Evolutionary conservation across 2,888 invertebrate species (phyloP).

Genomic region (Drosophila siamana): DNA sequence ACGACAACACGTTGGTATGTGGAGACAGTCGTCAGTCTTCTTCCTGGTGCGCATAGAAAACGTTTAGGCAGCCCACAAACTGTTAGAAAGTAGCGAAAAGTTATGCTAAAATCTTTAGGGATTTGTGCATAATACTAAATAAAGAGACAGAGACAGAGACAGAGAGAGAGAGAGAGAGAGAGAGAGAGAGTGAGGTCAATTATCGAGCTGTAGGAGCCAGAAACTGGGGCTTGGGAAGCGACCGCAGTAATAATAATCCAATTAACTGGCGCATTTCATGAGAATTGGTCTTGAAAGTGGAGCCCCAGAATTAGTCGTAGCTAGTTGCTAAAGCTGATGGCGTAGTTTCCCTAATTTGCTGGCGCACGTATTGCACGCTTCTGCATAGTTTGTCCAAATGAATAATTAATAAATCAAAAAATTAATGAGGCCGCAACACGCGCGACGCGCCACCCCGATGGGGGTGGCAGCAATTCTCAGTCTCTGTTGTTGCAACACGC

Average conservation of each 20-base stretch:
- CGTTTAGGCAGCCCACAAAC: neutral
- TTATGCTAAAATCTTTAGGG: neutral
- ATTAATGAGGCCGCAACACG: slow-evolving; percentile 80
- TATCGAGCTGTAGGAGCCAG: neutral
- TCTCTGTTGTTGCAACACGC: slow-evolving; percentile 58
- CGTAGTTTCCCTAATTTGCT: neutral
- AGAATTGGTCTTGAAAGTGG: slow-evolving; percentile 1
- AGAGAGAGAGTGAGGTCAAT: too few relatives aligned
- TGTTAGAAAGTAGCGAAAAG: neutral
- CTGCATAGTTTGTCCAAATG: slow-evolving; percentile 59
- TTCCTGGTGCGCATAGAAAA: neutral
- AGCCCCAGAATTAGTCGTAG: slow-evolving; percentile 2
- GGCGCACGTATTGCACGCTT: slow-evolving; percentile 43
- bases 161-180: too few relatives aligned
- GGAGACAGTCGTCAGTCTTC: neutral
- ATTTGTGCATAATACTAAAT: neutral
- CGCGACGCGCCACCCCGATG: slow-evolving; percentile 40
- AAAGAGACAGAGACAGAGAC: too few relatives aligned
- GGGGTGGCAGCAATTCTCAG: slow-evolving; percentile 2
- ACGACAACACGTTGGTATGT: neutral
- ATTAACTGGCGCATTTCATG: slow-evolving; percentile 25
- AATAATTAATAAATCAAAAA: slow-evolving; percentile 81
- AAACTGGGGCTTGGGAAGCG: slow-evolving; percentile 1
- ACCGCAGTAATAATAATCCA: neutral
- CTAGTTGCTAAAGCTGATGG: neutral